Conservation (phyloP, 2,113 vertebrate species). For the Oxygymnocypris stewartii region DNA sequence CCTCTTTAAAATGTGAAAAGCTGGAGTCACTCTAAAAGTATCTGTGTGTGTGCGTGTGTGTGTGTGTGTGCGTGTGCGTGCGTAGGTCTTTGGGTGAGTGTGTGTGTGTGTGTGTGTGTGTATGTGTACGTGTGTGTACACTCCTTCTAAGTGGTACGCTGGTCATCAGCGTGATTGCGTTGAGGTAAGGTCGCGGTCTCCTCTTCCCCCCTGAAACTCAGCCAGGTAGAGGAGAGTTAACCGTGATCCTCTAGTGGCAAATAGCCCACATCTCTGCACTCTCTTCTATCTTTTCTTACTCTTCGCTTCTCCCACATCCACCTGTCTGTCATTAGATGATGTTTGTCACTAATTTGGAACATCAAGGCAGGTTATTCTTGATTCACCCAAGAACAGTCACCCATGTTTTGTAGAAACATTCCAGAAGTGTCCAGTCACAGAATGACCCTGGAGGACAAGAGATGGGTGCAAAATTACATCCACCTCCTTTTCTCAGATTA, state of each 20-base stretch:
- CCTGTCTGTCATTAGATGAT: not conserved
- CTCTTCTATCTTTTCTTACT: not conserved
- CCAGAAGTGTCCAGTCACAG: conserved; percentile 36
- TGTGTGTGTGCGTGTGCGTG: not conserved
- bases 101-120: not conserved
- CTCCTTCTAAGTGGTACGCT: not conserved
- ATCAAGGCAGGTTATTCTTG: not conserved
- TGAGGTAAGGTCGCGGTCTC: conserved; percentile 31
- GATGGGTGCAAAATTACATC: conserved; percentile 16
- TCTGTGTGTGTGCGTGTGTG: not conserved
- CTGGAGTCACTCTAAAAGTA: not conserved
- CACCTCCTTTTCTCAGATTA: conserved; percentile 37
- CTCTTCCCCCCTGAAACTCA: conserved; percentile 24
- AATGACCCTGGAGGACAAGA: conserved; percentile 21
- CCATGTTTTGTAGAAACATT: not conserved
- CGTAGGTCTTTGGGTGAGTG: not conserved
- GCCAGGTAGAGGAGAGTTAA: conserved; percentile 33
- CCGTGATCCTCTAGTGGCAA: not conserved
- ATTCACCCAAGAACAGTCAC: not conserved
- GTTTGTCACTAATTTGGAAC: not conserved
- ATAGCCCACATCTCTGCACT: not conserved
- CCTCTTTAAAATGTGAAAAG: not conserved
- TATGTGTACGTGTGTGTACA: not conserved
- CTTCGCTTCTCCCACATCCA: not conserved
- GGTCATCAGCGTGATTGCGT: not conserved